Evolutionary conservation across 2,113 vertebrate species (phyloP).

Genomic region (Passer montanus): DNA sequence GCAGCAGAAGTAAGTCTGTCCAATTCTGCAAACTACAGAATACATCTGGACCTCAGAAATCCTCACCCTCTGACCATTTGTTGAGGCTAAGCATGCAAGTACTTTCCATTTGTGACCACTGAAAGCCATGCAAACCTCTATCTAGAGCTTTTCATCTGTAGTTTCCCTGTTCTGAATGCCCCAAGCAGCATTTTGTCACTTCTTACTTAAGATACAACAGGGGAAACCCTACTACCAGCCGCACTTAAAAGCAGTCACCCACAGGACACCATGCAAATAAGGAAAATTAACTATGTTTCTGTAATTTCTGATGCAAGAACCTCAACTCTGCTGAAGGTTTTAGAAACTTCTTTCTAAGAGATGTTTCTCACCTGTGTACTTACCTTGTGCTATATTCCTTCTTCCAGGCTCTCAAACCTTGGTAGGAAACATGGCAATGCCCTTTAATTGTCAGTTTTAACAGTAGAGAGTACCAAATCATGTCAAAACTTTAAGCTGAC

Average conservation of each 20-base stretch:
- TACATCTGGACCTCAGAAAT: background rate
- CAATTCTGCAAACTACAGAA: background rate
- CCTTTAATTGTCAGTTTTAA: background rate
- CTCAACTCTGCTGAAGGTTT: background rate
- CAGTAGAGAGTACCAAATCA: background rate
- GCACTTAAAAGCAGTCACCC: background rate
- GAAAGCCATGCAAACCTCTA: background rate
- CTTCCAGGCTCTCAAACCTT: background rate
- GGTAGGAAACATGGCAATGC: background rate
- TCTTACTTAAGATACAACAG: background rate
- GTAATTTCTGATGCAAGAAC: background rate
- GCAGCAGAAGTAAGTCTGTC: background rate
- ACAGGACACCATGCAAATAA: background rate
- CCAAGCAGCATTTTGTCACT: background rate
- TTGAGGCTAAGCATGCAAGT: background rate
- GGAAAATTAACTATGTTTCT: background rate
- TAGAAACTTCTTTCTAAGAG: background rate
- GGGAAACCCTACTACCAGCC: background rate
- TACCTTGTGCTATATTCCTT: background rate
- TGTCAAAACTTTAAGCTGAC: background rate
- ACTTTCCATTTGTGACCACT: background rate
- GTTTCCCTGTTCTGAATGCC: background rate
- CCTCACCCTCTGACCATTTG: background rate
- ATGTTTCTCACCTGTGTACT: background rate
- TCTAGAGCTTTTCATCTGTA: background rate